phyloP scores from a whole-genome alignment of 2,797 vertebrate genomes.

The Allobates femoralis region DNA sequence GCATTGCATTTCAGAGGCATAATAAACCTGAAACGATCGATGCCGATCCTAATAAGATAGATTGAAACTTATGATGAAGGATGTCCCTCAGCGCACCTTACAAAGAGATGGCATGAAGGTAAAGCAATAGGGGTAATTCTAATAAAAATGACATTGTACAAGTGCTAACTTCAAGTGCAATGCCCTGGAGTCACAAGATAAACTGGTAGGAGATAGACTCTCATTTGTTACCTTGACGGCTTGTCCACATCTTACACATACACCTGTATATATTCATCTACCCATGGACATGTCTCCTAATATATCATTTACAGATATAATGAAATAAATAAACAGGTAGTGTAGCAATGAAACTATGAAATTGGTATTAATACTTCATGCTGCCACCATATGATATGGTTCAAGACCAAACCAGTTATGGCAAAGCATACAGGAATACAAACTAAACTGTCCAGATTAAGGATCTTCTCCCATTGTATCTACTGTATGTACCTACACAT shows the following conservation, averaged over 20 bases:
- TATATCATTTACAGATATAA: background rate
- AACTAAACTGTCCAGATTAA: background rate
- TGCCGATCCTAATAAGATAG: conserved; percentile 9
- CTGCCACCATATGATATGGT: background rate
- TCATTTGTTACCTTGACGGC: conserved; percentile 58
- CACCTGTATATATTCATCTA: conserved; percentile 37
- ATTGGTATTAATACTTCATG: background rate
- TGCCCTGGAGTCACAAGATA: conserved; percentile 50
- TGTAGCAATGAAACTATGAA: background rate
- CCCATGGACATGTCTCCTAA: background rate
- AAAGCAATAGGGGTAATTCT: conserved; percentile 48
- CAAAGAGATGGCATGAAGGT: conserved; percentile 37
- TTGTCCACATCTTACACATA: conserved; percentile 39
- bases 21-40: conserved; percentile 10
- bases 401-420: background rate
- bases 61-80: background rate
- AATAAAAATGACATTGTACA: conserved; percentile 46
- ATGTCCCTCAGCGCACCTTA: conserved; percentile 6
- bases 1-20: background rate
- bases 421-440: background rate
- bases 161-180: conserved; percentile 45
- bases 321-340: background rate
- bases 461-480: background rate
- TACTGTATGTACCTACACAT: no score
- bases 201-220: conserved; percentile 40